These are phyloP conservation scores for Argynnis bischoffii DNA, from an alignment of 2,888 invertebrate species.

Conservation along the genomic window DNA sequence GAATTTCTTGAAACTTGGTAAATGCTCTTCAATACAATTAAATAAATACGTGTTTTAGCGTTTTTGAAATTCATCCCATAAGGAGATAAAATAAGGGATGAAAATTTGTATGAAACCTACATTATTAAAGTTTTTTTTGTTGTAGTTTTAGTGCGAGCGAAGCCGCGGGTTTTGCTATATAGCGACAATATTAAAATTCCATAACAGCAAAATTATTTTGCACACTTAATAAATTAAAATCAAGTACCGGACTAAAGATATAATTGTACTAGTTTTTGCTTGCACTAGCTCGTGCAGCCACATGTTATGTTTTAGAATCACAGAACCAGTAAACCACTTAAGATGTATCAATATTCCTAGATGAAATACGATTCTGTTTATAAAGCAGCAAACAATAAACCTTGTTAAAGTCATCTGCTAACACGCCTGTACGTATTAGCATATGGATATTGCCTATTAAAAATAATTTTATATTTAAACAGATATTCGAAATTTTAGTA, in stretches of 20 bases:
- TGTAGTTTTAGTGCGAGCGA: too few relatives aligned
- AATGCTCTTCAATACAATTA: too few relatives aligned
- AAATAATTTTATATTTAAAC: conserved; percentile 1
- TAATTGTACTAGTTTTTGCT: conserved; percentile 19
- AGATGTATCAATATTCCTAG: conserved; percentile 25
- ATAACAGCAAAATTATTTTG: background rate
- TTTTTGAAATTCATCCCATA: too few relatives aligned
- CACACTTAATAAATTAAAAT: conserved; percentile 10
- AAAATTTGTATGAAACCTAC: too few relatives aligned
- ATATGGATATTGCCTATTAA: background rate
- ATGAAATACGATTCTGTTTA: conserved; percentile 21
- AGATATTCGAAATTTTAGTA: background rate
- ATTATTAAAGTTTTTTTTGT: too few relatives aligned
- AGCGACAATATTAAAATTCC: background rate
- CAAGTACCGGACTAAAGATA: conserved; percentile 10
- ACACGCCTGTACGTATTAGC: conserved; percentile 8
- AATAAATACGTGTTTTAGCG: too few relatives aligned
- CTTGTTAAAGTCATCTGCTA: conserved; percentile 23
- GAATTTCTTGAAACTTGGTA: too few relatives aligned
- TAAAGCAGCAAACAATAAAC: conserved; percentile 23
- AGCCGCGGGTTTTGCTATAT: too few relatives aligned
- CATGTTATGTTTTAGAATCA: conserved; percentile 23
- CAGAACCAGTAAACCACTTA: conserved; percentile 25
- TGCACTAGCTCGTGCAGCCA: background rate
- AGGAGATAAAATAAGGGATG: too few relatives aligned